Percentiles rank a stretch among this genome's conserved stretches.
These are phyloP conservation scores for Cairina moschata DNA, from an alignment of 2,113 vertebrate species.

Conservation along the genomic window DNA sequence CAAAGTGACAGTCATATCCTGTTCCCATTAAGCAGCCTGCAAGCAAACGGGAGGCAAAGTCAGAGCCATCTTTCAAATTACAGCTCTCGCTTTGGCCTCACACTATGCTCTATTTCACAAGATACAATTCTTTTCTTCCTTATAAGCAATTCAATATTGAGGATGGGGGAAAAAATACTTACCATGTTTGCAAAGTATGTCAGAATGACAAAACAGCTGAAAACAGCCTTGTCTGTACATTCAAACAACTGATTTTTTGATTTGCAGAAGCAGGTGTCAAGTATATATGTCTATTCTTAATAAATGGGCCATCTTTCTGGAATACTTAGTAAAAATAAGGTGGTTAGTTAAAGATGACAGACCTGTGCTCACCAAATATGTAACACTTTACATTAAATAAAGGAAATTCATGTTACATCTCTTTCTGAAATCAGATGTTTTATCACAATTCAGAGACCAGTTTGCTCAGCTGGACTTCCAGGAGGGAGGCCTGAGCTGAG, in stretches of 20 bases:
- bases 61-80: neutral
- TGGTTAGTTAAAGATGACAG: neutral
- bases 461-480: neutral
- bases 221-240: neutral
- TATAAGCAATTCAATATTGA: neutral
- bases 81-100: neutral
- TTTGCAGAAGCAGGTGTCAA: neutral
- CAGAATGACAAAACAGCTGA: neutral
- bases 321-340: neutral
- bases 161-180: fast-evolving
- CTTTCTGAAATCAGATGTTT: neutral
- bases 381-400: neutral
- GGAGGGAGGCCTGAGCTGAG: neutral
- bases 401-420: neutral
- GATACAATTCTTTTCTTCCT: neutral
- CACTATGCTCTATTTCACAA: neutral
- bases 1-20: neutral
- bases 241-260: neutral
- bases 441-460: fast-evolving
- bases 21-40: neutral
- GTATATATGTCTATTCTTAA: neutral
- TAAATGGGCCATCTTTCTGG: neutral
- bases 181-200: fast-evolving
- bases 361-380: neutral
- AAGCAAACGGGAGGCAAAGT: neutral